Evolutionary conservation across 2,888 invertebrate species (phyloP).

Genomic region (Ernsta delagoae): DNA sequence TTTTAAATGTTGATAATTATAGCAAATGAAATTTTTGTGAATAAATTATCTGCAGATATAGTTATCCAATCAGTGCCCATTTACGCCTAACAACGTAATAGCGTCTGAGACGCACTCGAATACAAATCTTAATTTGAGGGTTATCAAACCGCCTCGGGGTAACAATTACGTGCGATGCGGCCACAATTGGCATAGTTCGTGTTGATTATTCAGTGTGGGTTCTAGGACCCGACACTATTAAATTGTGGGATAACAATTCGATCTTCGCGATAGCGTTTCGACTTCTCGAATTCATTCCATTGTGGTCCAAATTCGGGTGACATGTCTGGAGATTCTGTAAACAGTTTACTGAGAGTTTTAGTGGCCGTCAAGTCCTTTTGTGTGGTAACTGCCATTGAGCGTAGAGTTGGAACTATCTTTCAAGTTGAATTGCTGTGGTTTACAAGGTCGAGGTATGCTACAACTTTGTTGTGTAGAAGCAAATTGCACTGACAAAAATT

Average conservation of each 20-base stretch:
- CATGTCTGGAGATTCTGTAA: neutral
- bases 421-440: neutral
- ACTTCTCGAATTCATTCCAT: constrained; percentile 19
- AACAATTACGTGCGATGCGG: constrained; percentile 36
- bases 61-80: too few relatives aligned
- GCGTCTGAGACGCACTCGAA: too few relatives aligned
- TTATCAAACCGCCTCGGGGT: too few relatives aligned
- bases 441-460: too few relatives aligned
- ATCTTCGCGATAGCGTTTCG: constrained; percentile 18
- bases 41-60: too few relatives aligned
- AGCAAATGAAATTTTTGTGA: too few relatives aligned
- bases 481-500: too few relatives aligned
- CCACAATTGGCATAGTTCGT: constrained; percentile 45
- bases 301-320: constrained; percentile 11
- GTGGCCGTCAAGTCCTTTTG: neutral
- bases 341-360: constrained; percentile 8
- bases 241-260: constrained; percentile 37
- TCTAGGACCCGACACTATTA: constrained; percentile 36
- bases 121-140: too few relatives aligned
- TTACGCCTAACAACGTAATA: too few relatives aligned
- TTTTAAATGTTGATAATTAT: too few relatives aligned
- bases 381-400: too few relatives aligned
- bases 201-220: constrained; percentile 41
- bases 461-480: too few relatives aligned
- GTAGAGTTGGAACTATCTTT: neutral